Percentiles rank a stretch among this genome's conserved stretches.
phyloP scores from a whole-genome alignment of 2,888 invertebrate genomes.

The Mesochorus sp. region DNA sequence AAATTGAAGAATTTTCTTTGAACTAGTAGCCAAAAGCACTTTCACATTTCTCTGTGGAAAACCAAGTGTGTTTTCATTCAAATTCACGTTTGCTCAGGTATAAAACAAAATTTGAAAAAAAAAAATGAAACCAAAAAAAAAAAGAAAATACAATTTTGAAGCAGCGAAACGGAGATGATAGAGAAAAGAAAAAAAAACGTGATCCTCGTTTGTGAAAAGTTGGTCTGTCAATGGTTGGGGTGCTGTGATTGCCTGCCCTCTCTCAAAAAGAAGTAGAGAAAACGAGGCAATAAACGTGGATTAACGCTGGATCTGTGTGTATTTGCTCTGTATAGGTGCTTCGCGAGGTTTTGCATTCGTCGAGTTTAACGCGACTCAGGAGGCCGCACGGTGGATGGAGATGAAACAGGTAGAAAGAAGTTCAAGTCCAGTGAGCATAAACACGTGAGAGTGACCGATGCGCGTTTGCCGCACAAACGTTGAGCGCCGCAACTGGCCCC shows the following conservation, averaged over 20 bases:
- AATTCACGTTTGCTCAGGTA: conserved; percentile 30
- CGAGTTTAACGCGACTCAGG: conserved; percentile 94
- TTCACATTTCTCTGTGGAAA: too few relatives aligned
- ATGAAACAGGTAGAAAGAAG: conserved; percentile 90
- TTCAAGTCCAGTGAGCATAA: conserved; percentile 71
- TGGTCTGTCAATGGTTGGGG: conserved; percentile 81
- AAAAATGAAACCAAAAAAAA: conserved; percentile 26
- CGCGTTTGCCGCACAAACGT: conserved; percentile 80
- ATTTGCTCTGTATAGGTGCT: conserved; percentile 93
- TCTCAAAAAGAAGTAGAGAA: conserved; percentile 81
- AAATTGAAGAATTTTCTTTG: too few relatives aligned
- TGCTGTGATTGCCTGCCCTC: conserved; percentile 82
- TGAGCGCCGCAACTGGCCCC: conserved; percentile 36
- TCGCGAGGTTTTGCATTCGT: conserved; percentile 92
- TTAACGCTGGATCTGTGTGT: conserved; percentile 83
- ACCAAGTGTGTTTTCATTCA: too few relatives aligned
- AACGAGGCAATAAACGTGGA: conserved; percentile 81
- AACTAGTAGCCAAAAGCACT: too few relatives aligned
- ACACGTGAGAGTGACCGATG: conserved; percentile 79
- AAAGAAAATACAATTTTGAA: conserved; percentile 57
- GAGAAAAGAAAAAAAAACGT: conserved; percentile 71
- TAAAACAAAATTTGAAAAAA: conserved; percentile 20
- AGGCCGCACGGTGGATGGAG: conserved; percentile 96
- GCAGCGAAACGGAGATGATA: conserved; percentile 68
- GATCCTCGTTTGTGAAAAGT: conserved; percentile 68